phyloP scores from a whole-genome alignment of 2,797 vertebrate species.

The Acipenser oxyrinchus region DNA sequence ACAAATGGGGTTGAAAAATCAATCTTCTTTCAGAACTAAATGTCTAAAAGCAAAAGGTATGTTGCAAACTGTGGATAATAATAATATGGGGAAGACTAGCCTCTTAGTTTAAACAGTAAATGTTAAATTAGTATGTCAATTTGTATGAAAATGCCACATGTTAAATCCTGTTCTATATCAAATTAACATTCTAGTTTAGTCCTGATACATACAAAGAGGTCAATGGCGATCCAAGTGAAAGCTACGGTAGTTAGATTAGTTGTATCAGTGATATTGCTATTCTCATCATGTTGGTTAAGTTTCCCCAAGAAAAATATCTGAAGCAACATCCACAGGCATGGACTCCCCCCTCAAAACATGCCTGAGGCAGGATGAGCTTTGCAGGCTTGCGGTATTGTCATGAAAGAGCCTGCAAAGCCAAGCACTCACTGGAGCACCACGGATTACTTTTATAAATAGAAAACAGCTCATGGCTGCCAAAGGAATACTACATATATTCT shows the following conservation, averaged over 20 bases:
- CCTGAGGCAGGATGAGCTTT: background rate
- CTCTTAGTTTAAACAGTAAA: too few relatives aligned
- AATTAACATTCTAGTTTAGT: too few relatives aligned
- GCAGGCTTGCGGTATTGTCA: background rate
- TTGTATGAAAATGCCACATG: too few relatives aligned
- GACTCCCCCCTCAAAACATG: background rate
- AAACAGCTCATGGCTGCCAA: conserved; percentile 9
- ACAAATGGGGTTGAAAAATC: too few relatives aligned
- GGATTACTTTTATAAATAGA: conserved; percentile 17
- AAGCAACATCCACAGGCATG: background rate
- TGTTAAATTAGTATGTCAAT: too few relatives aligned
- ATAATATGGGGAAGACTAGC: background rate
- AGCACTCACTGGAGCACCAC: background rate
- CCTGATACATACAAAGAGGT: background rate
- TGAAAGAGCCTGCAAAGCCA: conserved; percentile 1
- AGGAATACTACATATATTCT: conserved; percentile 8
- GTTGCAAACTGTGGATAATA: background rate
- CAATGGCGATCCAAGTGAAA: background rate
- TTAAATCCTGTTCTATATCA: too few relatives aligned
- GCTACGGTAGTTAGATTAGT: background rate
- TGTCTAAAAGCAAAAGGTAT: too few relatives aligned
- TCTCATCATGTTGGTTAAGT: background rate
- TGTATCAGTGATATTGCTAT: background rate
- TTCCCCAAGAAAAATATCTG: background rate
- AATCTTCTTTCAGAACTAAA: too few relatives aligned